phyloP scores from a whole-genome alignment of 2,797 vertebrate species.

The Microctenopoma lineatum region DNA sequence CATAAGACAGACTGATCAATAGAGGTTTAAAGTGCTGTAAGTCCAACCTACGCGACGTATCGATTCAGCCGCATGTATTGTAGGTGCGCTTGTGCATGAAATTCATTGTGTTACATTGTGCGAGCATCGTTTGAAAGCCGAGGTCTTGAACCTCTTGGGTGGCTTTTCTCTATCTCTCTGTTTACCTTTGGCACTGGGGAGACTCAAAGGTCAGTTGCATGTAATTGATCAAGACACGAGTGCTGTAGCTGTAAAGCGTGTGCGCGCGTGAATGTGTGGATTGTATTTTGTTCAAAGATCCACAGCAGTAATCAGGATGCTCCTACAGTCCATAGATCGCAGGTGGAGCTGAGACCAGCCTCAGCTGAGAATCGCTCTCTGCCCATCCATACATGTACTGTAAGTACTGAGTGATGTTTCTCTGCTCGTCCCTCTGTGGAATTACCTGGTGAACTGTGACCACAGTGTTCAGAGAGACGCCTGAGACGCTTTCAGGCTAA shows the following conservation, averaged over 20 bases:
- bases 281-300: conserved; percentile 12
- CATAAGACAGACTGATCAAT: conserved; percentile 66
- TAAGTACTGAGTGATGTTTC: neutral
- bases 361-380: neutral
- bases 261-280: neutral
- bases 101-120: conserved; percentile 56
- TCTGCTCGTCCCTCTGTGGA: neutral
- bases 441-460: conserved; percentile 19
- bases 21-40: conserved; percentile 56
- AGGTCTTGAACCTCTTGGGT: conserved; percentile 29
- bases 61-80: conserved; percentile 50
- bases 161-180: conserved; percentile 18
- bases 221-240: conserved; percentile 21
- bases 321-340: neutral
- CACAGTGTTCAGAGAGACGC: conserved; percentile 7
- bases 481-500: neutral
- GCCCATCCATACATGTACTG: neutral
- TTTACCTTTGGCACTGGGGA: conserved; percentile 44
- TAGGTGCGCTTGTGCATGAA: conserved; percentile 62
- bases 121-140: conserved; percentile 21
- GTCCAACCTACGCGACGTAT: conserved; percentile 57
- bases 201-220: conserved; percentile 23
- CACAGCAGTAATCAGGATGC: conserved; percentile 8
- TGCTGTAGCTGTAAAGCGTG: conserved; percentile 6
- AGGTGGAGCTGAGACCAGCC: neutral